Base-by-base conservation (phyloP, 2,797 vertebrate genomes). In the Spea hammondii region DNA sequence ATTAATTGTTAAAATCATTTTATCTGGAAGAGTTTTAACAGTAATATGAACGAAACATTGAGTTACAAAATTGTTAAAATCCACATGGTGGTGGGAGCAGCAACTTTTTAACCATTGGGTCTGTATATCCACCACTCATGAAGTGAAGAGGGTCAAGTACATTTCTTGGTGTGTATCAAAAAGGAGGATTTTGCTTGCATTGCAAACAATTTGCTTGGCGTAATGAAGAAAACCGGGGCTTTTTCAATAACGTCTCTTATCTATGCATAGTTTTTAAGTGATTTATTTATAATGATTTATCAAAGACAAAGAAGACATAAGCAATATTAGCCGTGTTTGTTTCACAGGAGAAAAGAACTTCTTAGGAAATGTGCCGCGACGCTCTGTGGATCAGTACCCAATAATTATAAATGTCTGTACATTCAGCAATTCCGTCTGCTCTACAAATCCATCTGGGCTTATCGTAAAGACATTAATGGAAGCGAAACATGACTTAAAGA, bases 371-470 rank as follows among this genome's bases (percentile, higher is more conserved):
- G 62, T 77, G 70, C 75, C 74, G 80, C 77, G 70, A 78, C 50
- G 70, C 65, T 82, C 65, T 74, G 70, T 50, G 70, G 65, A 78
- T 82, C 75, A 82, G 65, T 78, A 82, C 70, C 70, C 65, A 77
- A 78, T 82, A 82, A 82, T 82, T 82, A 82, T 82, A 82, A 82
- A 82, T 74, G 80, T 82, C 80, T 82, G 50, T 78, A 78, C 57
- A 74, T 82, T 82, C 80, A 82, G 80, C 80, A 74, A 78, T 77
- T 82, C 75, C 75, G 65, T 82, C 75, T 77, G 70, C 65, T 82
- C 70, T 78, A 78, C 75, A 82, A 82, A 82, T 82, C 80, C 80
- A 82, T 82, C 80, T 82, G 80, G 80, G 57, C 70, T 82, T 82
- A 77, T 82, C 80, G 69, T 77, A 74, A 74, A 77, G 75, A 82